Base-by-base conservation (phyloP, 2,888 invertebrate genomes). In the Philhelius pedissequus region DNA sequence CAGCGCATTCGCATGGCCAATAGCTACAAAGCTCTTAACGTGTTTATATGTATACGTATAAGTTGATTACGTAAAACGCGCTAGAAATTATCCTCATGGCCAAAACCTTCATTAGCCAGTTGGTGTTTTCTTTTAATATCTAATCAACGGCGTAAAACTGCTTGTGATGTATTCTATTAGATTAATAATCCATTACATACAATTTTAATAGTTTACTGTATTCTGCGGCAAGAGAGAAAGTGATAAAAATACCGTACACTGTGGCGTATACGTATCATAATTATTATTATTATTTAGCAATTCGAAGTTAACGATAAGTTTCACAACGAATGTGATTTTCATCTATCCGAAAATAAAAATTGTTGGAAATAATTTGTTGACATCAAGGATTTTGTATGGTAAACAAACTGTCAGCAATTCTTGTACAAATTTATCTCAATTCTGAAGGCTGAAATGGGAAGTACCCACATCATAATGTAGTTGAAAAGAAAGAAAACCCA, bases 41-140 rank as follows among this genome's bases (percentile, higher is more conserved):
- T 32, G 18, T 32, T 11, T 40, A 43, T 32, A 58, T 8, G 18
- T 40, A 38, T 70, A 43, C 8, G 22, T 13, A 48, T n/a, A n/a
- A n/a, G n/a, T n/a, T n/a, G 15, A 8, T 8, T 13, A n/a, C 22
- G 5, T 52, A 27, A 32, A 45, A 60, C 73, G 15, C 64, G 54
- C 52, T 35, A 43, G 50, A n/a, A 40, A 69, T 27, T 32, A 64
- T 68, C 52, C 66, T 75, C 70, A 58, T 4, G 25, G 48, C 75
- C 62, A 48, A 64, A 58, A 73, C 75, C 70, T 70, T 82, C 73
- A 82, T 73, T 73, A 81, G 73, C 60, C 54, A 40, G 48, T 50
- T 32, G 50, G 30, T 50, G 66, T 38, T 75, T 70, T 38, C 56
- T 58, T 69, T 40, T 58, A 70, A 75, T 70, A 75, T 74, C 80